Conservation (phyloP, 2,888 invertebrate genomes). For the Eumacrocentrus americanus region DNA sequence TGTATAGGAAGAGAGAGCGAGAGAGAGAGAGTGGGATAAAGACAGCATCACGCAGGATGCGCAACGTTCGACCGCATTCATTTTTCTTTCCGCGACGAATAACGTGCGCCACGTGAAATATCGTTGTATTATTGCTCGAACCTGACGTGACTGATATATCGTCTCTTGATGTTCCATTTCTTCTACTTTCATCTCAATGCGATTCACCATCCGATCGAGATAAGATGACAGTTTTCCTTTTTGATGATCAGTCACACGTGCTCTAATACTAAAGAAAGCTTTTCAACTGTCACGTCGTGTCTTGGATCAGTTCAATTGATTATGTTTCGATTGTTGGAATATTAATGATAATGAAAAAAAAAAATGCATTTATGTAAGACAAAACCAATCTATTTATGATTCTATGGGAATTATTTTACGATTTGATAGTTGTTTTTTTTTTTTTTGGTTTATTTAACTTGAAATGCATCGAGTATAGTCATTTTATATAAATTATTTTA, state of each 20-base stretch:
- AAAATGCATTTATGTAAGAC: no score
- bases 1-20: conserved; percentile 3
- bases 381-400: no score
- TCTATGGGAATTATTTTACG: no score
- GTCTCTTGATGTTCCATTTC: conserved; percentile 31
- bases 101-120: conserved; percentile 50
- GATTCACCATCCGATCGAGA: conserved; percentile 6
- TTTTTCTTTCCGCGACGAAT: conserved; percentile 36
- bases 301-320: no score
- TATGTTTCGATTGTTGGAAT: no score
- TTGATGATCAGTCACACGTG: background rate
- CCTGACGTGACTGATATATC: conserved; percentile 26
- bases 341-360: no score
- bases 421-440: no score
- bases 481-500: no score
- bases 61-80: conserved; percentile 39
- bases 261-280: background rate
- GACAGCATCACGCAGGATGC: conserved; percentile 19
- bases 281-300: no score
- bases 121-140: conserved; percentile 56
- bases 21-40: no score
- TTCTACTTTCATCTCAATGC: background rate
- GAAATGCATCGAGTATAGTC: no score
- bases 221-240: conserved; percentile 13
- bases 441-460: no score